phyloP scores from a whole-genome alignment of 1,140 invertebrate genomes.

The Cyrtorhinus lividipennis region DNA sequence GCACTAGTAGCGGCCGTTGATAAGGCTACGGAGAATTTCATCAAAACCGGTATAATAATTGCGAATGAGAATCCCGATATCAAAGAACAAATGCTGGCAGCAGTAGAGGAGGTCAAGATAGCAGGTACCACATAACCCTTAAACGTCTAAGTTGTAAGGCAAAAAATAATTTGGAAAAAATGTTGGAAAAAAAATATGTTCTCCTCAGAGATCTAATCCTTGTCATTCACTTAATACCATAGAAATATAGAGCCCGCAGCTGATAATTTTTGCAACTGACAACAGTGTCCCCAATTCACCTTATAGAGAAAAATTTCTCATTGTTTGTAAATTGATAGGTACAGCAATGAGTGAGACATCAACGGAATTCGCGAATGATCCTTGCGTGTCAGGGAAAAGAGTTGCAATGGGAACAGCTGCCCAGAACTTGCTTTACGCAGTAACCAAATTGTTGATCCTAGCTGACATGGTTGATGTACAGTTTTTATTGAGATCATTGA shows the following conservation, averaged over 20 bases:
- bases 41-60: background rate
- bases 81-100: background rate
- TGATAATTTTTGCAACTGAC: too few relatives aligned
- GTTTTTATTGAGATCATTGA: slow-evolving; percentile 72
- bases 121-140: too few relatives aligned
- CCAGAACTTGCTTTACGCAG: slow-evolving; percentile 78
- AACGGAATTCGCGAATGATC: slow-evolving; percentile 89
- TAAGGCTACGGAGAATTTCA: background rate
- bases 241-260: too few relatives aligned
- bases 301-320: too few relatives aligned
- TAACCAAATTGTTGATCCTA: slow-evolving; percentile 83
- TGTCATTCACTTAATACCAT: too few relatives aligned
- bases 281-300: too few relatives aligned
- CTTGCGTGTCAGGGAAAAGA: slow-evolving; percentile 82
- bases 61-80: background rate
- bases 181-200: too few relatives aligned
- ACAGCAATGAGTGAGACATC: slow-evolving; percentile 82
- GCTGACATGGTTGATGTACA: slow-evolving; percentile 98
- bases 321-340: too few relatives aligned
- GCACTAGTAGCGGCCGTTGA: background rate
- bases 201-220: too few relatives aligned
- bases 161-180: too few relatives aligned
- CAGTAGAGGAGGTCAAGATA: background rate
- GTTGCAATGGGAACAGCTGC: slow-evolving; percentile 91
- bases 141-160: too few relatives aligned